Evolutionary conservation across 2,113 vertebrate genomes (phyloP).

Genomic region (Nerophis lumbriciformis): DNA sequence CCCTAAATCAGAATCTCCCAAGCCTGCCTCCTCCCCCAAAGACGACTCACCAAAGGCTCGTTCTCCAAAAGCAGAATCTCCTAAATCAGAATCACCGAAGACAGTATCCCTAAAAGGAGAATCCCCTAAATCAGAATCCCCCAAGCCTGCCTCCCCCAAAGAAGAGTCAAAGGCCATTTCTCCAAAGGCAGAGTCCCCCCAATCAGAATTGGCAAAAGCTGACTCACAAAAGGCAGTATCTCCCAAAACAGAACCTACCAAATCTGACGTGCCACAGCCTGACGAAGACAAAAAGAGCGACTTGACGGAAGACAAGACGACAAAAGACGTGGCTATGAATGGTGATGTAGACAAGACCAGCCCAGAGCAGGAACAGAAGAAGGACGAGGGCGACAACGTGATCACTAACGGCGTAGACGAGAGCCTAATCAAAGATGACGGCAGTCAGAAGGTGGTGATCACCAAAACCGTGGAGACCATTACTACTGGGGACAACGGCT

Average conservation of each 20-base stretch:
- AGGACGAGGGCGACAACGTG: constrained; percentile 75
- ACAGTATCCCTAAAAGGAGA: background rate
- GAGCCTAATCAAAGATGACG: constrained; percentile 82
- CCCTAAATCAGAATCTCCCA: constrained; percentile 1
- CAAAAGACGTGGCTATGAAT: constrained; percentile 72
- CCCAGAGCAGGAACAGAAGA: constrained; percentile 73
- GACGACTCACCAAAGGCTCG: constrained; percentile 23
- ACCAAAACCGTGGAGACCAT: constrained; percentile 90
- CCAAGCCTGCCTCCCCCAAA: constrained; percentile 17
- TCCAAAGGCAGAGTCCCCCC: constrained; percentile 34
- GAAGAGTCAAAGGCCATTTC: constrained; percentile 8
- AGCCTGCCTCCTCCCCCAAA: constrained; percentile 23
- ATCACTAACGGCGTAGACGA: constrained; percentile 87
- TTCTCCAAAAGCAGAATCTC: constrained; percentile 27
- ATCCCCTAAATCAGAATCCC: constrained; percentile 29
- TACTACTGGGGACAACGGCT: constrained; percentile 83
- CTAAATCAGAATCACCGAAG: constrained; percentile 4
- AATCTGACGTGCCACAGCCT: constrained; percentile 43
- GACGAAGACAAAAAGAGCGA: constrained; percentile 70
- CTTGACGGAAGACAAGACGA: constrained; percentile 61
- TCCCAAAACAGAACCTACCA: constrained; percentile 30
- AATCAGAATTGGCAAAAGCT: constrained; percentile 26
- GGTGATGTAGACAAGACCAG: constrained; percentile 74
- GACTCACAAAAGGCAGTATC: constrained; percentile 28
- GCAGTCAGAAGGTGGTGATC: constrained; percentile 84